phyloP scores from a whole-genome alignment of 2,797 vertebrate genomes.

The Trachops cirrhosus region DNA sequence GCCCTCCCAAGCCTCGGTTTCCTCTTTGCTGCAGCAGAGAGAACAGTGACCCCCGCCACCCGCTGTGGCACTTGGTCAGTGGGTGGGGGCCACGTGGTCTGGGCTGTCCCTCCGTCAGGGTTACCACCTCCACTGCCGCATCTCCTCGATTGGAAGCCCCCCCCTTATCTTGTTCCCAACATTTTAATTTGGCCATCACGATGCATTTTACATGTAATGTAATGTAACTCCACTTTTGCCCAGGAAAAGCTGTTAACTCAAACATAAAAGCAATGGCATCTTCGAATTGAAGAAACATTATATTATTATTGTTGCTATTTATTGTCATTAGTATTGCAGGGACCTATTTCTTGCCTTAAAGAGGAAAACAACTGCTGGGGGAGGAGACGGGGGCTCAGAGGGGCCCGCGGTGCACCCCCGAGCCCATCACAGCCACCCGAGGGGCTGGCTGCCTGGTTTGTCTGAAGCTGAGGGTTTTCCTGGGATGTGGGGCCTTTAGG shows the following conservation, averaged over 20 bases:
- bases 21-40: not conserved
- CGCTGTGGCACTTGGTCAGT: accelerated
- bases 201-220: not conserved
- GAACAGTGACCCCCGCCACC: accelerated
- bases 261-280: not conserved
- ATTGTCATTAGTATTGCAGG: not conserved
- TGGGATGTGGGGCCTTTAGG: not conserved
- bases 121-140: not conserved
- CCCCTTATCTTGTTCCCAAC: not conserved
- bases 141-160: not conserved
- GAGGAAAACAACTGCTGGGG: accelerated
- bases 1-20: not conserved
- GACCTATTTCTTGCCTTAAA: not conserved
- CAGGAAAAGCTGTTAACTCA: not conserved
- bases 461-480: not conserved
- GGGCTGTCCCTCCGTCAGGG: not conserved
- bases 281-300: not conserved
- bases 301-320: not conserved
- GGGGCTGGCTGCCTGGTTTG: not conserved
- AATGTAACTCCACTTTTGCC: not conserved
- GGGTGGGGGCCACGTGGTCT: accelerated
- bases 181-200: not conserved
- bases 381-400: not conserved
- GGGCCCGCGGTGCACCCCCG: accelerated
- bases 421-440: not conserved